Evolutionary conservation across 2,888 invertebrate species (phyloP).

Genomic region (Blomia tropicalis): DNA sequence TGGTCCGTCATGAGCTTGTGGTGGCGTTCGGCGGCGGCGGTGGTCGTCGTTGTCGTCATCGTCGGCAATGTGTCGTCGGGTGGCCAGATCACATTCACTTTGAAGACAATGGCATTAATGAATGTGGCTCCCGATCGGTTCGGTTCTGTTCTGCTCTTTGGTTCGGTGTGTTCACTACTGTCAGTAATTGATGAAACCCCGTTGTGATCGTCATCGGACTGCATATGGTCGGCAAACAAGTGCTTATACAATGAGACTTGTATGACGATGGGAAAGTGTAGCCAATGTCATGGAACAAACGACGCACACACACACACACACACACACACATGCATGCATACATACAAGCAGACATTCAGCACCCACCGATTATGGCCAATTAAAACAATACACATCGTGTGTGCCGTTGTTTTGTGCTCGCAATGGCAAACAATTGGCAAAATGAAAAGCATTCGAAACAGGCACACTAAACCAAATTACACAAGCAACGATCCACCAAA

Average conservation of each 20-base stretch:
- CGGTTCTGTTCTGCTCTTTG: no score
- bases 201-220: no score
- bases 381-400: neutral
- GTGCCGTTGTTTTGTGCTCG: neutral
- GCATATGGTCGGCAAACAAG: neutral
- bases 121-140: no score
- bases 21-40: no score
- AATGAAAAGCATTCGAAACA: neutral
- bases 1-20: no score
- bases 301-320: neutral
- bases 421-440: neutral
- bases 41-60: no score
- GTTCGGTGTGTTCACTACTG: neutral
- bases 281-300: no score
- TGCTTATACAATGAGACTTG: neutral
- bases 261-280: no score
- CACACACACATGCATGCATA: neutral
- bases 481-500: neutral
- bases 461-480: neutral
- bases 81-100: no score
- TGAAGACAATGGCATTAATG: no score
- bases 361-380: slow-evolving; percentile 11
- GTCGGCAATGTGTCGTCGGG: no score
- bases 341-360: no score
- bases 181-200: slow-evolving; percentile 3